Percentiles rank a stretch among this genome's conserved stretches.
Conservation (phyloP, 2,797 vertebrate genomes). For the Aldrovandia affinis region DNA sequence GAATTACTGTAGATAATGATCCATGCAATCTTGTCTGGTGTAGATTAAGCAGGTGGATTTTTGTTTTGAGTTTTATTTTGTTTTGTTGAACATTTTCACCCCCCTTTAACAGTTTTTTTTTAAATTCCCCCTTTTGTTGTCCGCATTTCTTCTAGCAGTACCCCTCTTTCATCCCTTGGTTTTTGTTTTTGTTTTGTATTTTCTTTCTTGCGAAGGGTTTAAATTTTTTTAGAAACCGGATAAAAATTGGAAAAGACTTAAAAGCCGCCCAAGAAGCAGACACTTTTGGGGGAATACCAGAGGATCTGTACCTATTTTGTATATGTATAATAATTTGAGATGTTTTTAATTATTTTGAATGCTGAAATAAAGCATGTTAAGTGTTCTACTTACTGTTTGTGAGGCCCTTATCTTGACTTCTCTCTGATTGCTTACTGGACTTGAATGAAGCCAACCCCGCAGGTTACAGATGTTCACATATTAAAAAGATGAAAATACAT, state of each 20-base stretch:
- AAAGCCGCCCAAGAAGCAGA: conserved; percentile 73
- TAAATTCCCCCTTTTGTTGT: conserved; percentile 32
- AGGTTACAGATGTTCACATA: conserved; percentile 58
- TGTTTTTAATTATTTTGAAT: conserved; percentile 99
- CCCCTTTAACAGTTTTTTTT: conserved; percentile 33
- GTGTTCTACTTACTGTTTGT: conserved; percentile 84
- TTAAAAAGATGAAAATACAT: conserved; percentile 55
- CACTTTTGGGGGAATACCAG: conserved; percentile 75
- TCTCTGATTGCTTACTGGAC: conserved; percentile 56
- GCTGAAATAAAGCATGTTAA: conserved; percentile 99
- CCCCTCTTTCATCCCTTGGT: conserved; percentile 52
- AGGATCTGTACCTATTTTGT: conserved; percentile 95
- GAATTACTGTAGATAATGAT: conserved; percentile 48
- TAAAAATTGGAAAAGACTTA: conserved; percentile 49
- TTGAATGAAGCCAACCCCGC: conserved; percentile 57
- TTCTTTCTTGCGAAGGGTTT: conserved; percentile 57
- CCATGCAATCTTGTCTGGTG: conserved; percentile 53
- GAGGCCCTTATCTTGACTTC: conserved; percentile 72
- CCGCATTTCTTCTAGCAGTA: conserved; percentile 44
- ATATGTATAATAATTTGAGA: conserved; percentile 98
- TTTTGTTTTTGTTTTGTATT: conserved; percentile 52
- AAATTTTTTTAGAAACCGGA: conserved; percentile 60
- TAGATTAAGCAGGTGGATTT: conserved; percentile 70
- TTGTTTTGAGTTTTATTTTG: conserved; percentile 28
- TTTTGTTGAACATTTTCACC: conserved; percentile 20